Percentiles rank a stretch among this genome's conserved stretches.
Conservation (phyloP, 2,113 vertebrate species). For the Rattus norvegicus region DNA sequence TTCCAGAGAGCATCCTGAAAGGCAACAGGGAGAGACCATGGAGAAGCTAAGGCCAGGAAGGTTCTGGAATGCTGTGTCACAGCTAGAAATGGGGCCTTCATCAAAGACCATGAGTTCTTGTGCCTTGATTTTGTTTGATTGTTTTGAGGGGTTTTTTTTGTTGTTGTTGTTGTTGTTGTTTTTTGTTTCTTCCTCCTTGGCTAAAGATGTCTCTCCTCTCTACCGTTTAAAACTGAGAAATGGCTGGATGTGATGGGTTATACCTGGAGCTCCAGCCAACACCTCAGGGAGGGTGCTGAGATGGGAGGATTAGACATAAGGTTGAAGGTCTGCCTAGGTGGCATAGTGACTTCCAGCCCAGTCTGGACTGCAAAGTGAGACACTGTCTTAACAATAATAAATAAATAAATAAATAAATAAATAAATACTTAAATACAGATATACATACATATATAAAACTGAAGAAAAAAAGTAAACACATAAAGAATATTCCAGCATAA, state of each 20-base stretch:
- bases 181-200: neutral
- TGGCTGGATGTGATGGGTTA: neutral
- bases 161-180: neutral
- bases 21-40: neutral
- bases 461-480: neutral
- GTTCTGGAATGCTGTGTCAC: neutral
- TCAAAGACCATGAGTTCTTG: neutral
- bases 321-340: neutral
- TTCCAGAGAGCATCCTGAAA: neutral
- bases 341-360: neutral
- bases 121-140: neutral
- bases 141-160: neutral
- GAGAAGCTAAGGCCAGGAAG: neutral
- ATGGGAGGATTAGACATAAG: neutral
- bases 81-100: neutral
- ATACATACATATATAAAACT: neutral
- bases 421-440: too few species aligned
- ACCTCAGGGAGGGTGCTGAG: neutral
- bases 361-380: neutral
- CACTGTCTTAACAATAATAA: neutral
- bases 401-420: too few species aligned
- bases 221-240: neutral
- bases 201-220: neutral
- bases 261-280: neutral
- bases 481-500: neutral